These are phyloP conservation scores for Nanger granti DNA, from an alignment of 2,113 vertebrate species.

Conservation along the genomic window DNA sequence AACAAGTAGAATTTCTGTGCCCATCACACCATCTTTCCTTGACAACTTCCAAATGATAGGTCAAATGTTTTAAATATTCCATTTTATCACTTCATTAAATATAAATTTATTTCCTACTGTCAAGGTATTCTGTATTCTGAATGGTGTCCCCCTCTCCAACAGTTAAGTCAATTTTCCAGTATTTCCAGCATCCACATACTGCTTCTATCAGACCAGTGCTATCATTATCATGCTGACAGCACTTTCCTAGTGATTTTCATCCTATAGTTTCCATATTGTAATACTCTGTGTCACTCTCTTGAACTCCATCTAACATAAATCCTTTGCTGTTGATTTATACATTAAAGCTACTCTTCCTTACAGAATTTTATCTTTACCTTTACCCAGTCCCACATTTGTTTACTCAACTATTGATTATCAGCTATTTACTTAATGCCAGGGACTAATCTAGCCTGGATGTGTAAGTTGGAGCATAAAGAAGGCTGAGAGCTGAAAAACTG, in stretches of 20 bases:
- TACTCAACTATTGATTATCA: neutral
- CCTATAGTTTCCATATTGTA: neutral
- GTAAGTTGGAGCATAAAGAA: neutral
- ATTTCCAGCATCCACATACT: neutral
- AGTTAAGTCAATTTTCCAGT: neutral
- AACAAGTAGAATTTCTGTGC: neutral
- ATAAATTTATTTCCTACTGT: neutral
- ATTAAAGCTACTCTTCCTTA: neutral
- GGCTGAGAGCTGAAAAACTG: neutral
- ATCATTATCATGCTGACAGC: neutral
- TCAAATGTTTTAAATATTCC: neutral
- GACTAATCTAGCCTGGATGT: neutral
- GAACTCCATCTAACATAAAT: neutral
- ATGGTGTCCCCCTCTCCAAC: accelerated
- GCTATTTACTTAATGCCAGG: neutral
- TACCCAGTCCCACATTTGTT: neutral
- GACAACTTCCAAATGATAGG: neutral
- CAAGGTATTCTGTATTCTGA: neutral
- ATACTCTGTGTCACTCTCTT: neutral
- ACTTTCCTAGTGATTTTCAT: neutral
- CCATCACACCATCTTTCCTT: neutral
- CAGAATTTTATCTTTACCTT: neutral
- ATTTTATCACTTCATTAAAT: neutral
- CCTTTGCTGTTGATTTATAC: neutral
- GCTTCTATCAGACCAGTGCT: neutral